Evolutionary conservation across 92 coral and sea anemone genomes (phyloP), one percentile per base, ranked within the genome.

Genomic region (Blastomussa wellsi): DNA sequence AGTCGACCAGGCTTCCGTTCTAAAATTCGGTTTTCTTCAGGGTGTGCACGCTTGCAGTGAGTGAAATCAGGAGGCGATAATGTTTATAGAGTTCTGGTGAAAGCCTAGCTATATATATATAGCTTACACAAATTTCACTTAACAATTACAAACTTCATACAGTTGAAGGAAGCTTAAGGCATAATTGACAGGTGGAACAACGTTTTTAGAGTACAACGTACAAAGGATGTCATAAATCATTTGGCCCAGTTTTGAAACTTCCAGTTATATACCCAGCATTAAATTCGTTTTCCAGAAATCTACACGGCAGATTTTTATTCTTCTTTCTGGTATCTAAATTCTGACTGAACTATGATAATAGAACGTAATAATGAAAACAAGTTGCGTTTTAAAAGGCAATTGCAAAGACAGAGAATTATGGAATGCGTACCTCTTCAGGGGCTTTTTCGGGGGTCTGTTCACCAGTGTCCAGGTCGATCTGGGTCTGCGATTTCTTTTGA

Each of bases 401-500:
- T 19, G 8, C 19, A 2, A 1, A 57, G 64, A 17, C 57, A 51
- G 57, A 51, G 68, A 22, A 62, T 57, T 57, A 13, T 70, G 14
- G 19, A 36, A 7, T 33, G 15, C 37, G 7, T 47, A 85, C 88
- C 88, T 85, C 77, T 64, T 72, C 88, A 0, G 77, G 53, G n/a
- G 68, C 41, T 1, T 22, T 33, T 0, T 39, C 83, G 2, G 82
- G 26, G 10, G 51, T 31, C 67, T 29, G 74, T 51, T 77, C 82
- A 5, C 48, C n/a, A 32, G 35, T 72, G 60, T 78, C 82, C 8
- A 16, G 38, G 53, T 38, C 39, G 36, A 53, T 31, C 53, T 65
- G 31, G 76, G 60, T 69, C 49, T 66, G 83, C n/a, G 79, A 74
- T 31, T 72, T 72, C 53, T 79, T 86, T 28, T 33, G 90, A 20